These are phyloP conservation scores for Bagarius yarrelli DNA, from an alignment of 2,113 vertebrate species.

Conservation along the genomic window DNA sequence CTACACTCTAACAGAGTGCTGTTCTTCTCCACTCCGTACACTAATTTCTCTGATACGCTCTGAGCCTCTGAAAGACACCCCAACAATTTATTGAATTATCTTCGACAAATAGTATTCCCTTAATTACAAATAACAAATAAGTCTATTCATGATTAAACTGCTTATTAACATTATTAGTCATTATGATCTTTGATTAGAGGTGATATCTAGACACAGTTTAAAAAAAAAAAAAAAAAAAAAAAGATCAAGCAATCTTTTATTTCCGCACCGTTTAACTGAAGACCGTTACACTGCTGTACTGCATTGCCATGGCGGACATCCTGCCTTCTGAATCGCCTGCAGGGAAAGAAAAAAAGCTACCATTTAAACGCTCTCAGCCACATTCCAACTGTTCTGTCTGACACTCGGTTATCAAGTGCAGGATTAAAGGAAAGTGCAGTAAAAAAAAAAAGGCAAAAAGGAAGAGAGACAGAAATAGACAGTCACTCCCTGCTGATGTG, in stretches of 20 bases:
- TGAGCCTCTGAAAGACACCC: constrained; percentile 51
- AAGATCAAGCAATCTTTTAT: constrained; percentile 39
- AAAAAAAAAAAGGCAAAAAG: constrained; percentile 25
- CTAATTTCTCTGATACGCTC: constrained; percentile 69
- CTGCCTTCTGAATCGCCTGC: constrained; percentile 90
- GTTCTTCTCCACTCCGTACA: constrained; percentile 89
- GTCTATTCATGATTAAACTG: background rate
- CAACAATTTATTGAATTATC: background rate
- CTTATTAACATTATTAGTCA: background rate
- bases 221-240: too few species aligned
- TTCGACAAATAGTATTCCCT: too few species aligned
- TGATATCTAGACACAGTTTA: background rate
- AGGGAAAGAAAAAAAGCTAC: constrained; percentile 45
- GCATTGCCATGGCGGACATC: constrained; percentile 95
- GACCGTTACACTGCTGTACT: constrained; percentile 91
- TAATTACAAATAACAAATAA: too few species aligned
- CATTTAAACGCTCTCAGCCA: constrained; percentile 3
- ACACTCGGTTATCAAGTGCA: constrained; percentile 20
- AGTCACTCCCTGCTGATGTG: constrained; percentile 1
- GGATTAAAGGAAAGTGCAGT: constrained; percentile 30
- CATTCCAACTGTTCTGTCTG: constrained; percentile 8
- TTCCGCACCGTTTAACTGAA: constrained; percentile 86
- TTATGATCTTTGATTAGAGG: background rate
- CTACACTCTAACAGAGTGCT: constrained; percentile 91
- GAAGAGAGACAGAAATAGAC: background rate